phyloP scores from a whole-genome alignment of 2,797 vertebrate genomes.

The Acrocephalus scirpaceus region DNA sequence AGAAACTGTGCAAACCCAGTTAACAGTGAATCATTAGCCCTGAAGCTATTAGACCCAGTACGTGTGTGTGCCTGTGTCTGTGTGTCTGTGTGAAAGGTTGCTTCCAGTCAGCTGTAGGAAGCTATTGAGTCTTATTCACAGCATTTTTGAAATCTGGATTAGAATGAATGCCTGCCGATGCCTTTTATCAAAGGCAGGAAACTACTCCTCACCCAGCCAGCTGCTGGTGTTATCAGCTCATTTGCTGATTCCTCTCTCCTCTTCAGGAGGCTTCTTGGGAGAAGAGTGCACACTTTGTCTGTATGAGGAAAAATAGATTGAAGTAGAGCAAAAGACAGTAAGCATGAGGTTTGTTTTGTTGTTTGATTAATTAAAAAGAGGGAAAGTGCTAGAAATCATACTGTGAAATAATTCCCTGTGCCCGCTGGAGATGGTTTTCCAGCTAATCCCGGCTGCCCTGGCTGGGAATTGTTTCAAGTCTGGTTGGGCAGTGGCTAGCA shows the following conservation, averaged over 20 bases:
- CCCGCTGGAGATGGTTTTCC: no score
- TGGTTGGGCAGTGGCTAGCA: no score
- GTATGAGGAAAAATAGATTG: neutral
- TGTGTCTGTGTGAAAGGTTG: neutral
- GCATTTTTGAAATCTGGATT: constrained; percentile 2
- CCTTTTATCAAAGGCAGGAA: constrained; percentile 37
- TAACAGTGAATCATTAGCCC: neutral
- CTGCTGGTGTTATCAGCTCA: constrained; percentile 17
- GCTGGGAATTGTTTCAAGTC: no score
- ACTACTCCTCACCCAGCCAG: constrained; percentile 30
- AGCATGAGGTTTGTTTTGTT: neutral
- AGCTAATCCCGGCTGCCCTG: no score
- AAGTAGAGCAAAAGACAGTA: neutral
- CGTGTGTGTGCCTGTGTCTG: neutral
- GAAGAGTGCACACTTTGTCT: neutral
- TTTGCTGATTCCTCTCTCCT: constrained; percentile 28
- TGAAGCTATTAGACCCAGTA: neutral
- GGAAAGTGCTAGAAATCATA: neutral
- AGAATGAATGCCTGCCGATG: constrained; percentile 10
- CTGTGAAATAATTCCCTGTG: no score
- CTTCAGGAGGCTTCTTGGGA: neutral
- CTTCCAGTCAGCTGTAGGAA: constrained; percentile 45
- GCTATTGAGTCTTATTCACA: neutral
- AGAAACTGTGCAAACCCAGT: neutral
- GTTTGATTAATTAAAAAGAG: neutral